A percentile compares a stretch with the other conserved stretches of the same genome.
phyloP scores from a whole-genome alignment of 2,113 vertebrate species.

The Zosterops lateralis region DNA sequence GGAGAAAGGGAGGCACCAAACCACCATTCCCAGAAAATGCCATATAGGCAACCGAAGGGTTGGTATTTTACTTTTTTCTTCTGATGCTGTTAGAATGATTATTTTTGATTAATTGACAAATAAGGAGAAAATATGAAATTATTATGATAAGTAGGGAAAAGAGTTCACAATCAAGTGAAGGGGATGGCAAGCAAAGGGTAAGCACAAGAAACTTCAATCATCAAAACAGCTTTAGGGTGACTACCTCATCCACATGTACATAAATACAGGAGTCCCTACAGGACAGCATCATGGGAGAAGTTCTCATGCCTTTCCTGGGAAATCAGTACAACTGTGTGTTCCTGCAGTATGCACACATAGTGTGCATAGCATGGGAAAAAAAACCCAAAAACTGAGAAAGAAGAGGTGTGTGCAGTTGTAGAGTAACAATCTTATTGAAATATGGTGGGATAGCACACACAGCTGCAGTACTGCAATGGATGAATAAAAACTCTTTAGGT shows the following conservation, averaged over 20 bases:
- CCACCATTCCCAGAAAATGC: neutral
- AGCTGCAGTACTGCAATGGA: neutral
- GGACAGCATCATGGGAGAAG: neutral
- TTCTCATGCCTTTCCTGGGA: neutral
- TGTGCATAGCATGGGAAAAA: neutral
- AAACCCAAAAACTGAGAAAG: neutral
- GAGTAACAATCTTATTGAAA: neutral
- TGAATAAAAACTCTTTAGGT: neutral
- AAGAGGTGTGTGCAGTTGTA: neutral
- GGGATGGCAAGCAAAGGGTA: neutral
- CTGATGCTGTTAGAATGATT: neutral
- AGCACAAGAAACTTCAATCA: neutral
- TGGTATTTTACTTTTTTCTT: neutral
- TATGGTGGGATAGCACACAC: neutral
- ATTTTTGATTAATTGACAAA: neutral
- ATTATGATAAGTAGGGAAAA: neutral
- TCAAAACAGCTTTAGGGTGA: neutral
- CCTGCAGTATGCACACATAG: neutral
- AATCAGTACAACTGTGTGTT: neutral
- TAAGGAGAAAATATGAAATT: neutral
- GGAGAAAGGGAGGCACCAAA: neutral
- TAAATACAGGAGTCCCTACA: neutral
- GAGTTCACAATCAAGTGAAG: neutral
- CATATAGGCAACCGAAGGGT: accelerated
- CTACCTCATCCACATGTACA: neutral